Conservation (phyloP, 2,113 vertebrate species). For the Microcebus griseorufus region DNA sequence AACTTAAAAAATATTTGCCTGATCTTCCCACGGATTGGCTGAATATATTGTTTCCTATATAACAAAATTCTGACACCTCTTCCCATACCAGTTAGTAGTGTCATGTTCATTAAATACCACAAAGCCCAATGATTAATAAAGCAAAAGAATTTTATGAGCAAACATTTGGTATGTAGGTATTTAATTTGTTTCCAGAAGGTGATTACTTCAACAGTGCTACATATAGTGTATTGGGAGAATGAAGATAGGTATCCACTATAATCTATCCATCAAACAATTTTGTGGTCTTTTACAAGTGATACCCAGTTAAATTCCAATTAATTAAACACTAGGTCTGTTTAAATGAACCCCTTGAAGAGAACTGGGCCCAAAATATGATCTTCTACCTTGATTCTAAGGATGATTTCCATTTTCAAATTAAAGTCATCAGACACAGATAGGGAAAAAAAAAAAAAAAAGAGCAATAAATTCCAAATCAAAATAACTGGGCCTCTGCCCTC, state of each 20-base stretch:
- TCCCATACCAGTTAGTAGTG: neutral
- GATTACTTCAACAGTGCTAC: neutral
- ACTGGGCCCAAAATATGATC: neutral
- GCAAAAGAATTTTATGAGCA: neutral
- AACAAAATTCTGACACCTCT: neutral
- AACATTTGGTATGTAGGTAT: neutral
- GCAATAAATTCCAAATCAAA: neutral
- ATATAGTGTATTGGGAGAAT: neutral
- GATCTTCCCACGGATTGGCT: neutral
- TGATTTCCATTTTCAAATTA: constrained; percentile 6
- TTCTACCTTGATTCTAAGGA: neutral
- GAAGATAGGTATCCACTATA: constrained; percentile 6
- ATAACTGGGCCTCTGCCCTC: neutral
- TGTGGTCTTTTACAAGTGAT: neutral
- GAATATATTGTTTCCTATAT: neutral
- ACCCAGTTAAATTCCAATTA: constrained; percentile 32
- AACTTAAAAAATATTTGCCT: neutral
- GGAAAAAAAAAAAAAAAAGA: neutral
- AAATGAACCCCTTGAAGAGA: neutral
- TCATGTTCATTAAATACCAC: constrained; percentile 19
- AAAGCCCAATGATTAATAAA: neutral
- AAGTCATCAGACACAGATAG: neutral
- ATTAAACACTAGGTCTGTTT: constrained; percentile 1
- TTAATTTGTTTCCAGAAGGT: constrained; percentile 26
- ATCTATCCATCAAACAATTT: constrained; percentile 3